Evolutionary conservation across 1,140 invertebrate genomes (phyloP).

Genomic region (Drosophila navojoa): DNA sequence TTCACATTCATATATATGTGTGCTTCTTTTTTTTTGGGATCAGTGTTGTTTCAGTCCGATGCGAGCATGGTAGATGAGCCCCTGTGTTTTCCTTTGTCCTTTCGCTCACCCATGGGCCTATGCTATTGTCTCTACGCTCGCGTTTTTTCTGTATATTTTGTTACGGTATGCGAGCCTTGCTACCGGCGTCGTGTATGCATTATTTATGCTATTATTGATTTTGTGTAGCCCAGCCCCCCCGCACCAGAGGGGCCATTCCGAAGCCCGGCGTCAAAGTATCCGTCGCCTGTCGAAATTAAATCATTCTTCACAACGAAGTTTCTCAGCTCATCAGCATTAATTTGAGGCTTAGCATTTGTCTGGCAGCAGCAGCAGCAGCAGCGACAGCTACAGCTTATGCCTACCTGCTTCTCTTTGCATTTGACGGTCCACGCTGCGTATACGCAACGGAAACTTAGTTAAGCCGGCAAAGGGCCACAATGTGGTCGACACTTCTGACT

Average conservation of each 20-base stretch:
- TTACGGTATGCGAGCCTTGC: conserved; percentile 12
- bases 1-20: not conserved
- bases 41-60: conserved; percentile 63
- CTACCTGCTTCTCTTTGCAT: conserved; percentile 42
- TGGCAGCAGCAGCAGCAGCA: not conserved
- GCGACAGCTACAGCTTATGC: conserved; percentile 23
- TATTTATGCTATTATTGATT: conserved; percentile 82
- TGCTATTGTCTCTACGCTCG: conserved; percentile 59
- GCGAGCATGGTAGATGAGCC: conserved; percentile 47
- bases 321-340: conserved; percentile 65
- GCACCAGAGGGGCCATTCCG: not conserved
- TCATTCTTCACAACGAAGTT: conserved; percentile 71
- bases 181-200: conserved; percentile 59
- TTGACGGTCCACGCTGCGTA: conserved; percentile 53
- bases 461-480: conserved; percentile 38
- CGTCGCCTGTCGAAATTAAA: conserved; percentile 61
- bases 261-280: conserved; percentile 42
- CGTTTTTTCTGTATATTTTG: conserved; percentile 17
- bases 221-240: conserved; percentile 44
- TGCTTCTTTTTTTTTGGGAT: conserved; percentile 47
- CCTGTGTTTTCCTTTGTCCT: conserved; percentile 54
- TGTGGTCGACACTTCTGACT: conserved; percentile 59
- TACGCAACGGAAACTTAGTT: conserved; percentile 59
- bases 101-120: conserved; percentile 66
- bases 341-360: conserved; percentile 69